Base-by-base conservation (phyloP, 2,113 vertebrate species). In the Petroica traversi region DNA sequence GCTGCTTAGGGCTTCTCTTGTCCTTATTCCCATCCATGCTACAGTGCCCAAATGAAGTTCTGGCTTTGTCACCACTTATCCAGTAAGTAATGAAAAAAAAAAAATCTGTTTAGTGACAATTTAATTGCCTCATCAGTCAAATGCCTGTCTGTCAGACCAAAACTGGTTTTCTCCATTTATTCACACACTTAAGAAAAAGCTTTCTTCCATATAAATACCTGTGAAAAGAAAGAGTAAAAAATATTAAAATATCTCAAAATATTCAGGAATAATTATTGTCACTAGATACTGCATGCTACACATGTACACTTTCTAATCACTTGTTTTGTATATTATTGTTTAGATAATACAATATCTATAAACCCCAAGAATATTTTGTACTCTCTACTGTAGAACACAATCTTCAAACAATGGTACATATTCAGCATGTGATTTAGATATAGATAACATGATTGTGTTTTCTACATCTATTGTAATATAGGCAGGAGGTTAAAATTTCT, bases 291-390 rank as follows among this genome's bases (percentile, higher is more conserved):
- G 12, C 18, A 41, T 22, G 28, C 38, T 75, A 41, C 26, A 33
- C 46, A 45, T 3, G 16, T 76, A 90, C 15, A 3, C 68, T 79
- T 93, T 64, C 36, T 94, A 64, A 83, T 64, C 58, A 58, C 33
- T 62, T 26, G 24, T 79, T 80, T 84, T 83, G 79, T 64, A 62
- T 52, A 61, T 38, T 88, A 41, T 96, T 95, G 34, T 25, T 9
- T 20, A 40, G 75, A 49, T 41, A 49, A 88, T 74, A 55, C 24
- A 73, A 13, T 82, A 67, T 96, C 95, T 97, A 23, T 88, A 31
- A 96, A 94, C 73, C 31, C 58, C 66, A 93, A 51, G 19, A 34
- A 22, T 80, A 38, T 85, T 97, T 81, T 92, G 49, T 93, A 59
- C 20, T 74, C 31, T 85, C 54, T 90, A 34, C 14, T 94, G 66